These are phyloP conservation scores for Aegotheles bennettii DNA, from an alignment of 2,113 vertebrate species.

Conservation along the genomic window DNA sequence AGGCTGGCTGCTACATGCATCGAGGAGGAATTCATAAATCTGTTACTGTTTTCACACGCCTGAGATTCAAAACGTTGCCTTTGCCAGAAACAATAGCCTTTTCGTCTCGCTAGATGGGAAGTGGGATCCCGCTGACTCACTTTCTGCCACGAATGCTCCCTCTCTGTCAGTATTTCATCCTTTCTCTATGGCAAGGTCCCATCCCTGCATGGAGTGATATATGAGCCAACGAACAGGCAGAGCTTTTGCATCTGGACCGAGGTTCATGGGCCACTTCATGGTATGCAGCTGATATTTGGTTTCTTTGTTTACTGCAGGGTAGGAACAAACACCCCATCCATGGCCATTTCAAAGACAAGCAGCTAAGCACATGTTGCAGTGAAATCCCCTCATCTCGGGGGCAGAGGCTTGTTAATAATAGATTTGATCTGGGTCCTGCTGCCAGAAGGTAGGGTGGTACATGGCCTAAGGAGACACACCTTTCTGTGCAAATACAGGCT, in stretches of 20 bases:
- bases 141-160: background rate
- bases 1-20: background rate
- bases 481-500: background rate
- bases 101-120: background rate
- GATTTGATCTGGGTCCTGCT: background rate
- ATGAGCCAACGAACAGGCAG: background rate
- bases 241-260: background rate
- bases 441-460: background rate
- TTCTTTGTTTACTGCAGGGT: background rate
- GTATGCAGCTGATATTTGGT: background rate
- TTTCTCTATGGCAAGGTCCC: background rate
- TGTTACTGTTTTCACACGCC: background rate
- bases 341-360: background rate
- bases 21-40: background rate
- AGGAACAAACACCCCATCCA: background rate
- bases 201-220: background rate
- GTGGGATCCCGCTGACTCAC: background rate
- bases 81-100: conserved; percentile 25
- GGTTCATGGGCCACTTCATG: background rate
- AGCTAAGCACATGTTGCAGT: background rate
- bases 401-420: background rate
- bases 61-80: background rate
- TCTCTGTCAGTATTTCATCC: background rate
- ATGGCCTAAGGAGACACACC: background rate
- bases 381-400: background rate